Conservation (phyloP, 2,113 vertebrate genomes). For the Notothenia coriiceps region DNA sequence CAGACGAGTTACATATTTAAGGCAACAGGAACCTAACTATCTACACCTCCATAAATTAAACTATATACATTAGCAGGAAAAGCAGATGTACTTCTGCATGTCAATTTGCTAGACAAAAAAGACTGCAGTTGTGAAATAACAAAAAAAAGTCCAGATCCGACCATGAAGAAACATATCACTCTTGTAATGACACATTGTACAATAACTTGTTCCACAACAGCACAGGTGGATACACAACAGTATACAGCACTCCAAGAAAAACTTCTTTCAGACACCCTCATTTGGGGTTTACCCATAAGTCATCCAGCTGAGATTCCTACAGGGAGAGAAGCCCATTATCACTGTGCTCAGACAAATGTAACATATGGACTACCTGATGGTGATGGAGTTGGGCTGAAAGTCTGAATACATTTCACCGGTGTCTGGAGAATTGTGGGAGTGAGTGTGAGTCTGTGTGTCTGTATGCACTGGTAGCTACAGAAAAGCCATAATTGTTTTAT, state of each 20-base stretch:
- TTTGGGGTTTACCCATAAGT: conserved; percentile 65
- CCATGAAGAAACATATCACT: conserved; percentile 44
- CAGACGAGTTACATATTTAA: neutral
- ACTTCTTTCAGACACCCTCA: conserved; percentile 29
- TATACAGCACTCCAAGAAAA: conserved; percentile 45
- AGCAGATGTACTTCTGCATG: neutral
- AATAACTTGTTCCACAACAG: conserved; percentile 49
- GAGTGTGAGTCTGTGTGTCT: conserved; percentile 4
- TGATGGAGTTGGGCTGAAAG: conserved; percentile 44
- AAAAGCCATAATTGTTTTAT: conserved; percentile 25
- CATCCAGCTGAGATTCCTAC: conserved; percentile 62
- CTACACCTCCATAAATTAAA: neutral
- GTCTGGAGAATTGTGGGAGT: conserved; percentile 37
- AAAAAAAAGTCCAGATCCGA: conserved; percentile 25
- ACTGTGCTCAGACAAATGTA: conserved; percentile 56
- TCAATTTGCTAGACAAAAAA: conserved; percentile 23
- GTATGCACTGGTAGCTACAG: conserved; percentile 3
- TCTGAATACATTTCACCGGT: conserved; percentile 52
- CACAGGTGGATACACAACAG: conserved; percentile 34
- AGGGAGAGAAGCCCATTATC: conserved; percentile 65
- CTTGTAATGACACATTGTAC: conserved; percentile 45
- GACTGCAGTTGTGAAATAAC: conserved; percentile 16
- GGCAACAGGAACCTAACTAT: neutral
- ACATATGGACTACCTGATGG: conserved; percentile 62
- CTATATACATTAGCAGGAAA: neutral